Conservation (phyloP, 2,797 vertebrate species). For the Dendrocincla tyrannina region DNA sequence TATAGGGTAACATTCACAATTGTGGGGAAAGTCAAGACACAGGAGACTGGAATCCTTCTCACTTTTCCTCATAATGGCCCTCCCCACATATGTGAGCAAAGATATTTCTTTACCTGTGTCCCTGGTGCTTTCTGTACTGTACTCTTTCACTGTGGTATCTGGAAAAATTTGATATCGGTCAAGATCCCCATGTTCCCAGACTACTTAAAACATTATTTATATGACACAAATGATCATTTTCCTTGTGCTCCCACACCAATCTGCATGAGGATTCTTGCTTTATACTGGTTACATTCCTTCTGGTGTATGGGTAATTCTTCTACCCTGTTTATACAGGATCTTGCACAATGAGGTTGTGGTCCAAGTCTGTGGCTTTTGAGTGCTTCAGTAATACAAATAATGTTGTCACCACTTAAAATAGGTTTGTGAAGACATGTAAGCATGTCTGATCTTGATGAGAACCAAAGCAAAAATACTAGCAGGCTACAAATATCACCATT, state of each 20-base stretch:
- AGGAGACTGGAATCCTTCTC: not conserved
- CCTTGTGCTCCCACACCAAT: not conserved
- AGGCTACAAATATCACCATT: not conserved
- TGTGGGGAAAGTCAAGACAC: not conserved
- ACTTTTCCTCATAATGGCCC: not conserved
- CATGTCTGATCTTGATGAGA: not conserved
- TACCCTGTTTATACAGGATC: conserved; percentile 19
- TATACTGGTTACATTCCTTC: conserved; percentile 16
- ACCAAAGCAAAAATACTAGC: not conserved
- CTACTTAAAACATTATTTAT: not conserved
- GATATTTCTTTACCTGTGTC: not conserved
- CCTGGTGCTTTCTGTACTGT: not conserved
- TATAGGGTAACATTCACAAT: not conserved
- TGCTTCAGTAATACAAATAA: conserved; percentile 24
- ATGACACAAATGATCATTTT: not conserved
- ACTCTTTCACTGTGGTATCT: not conserved
- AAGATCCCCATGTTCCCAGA: not conserved
- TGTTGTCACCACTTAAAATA: conserved; percentile 43
- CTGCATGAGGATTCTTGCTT: not conserved
- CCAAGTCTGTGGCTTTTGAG: conserved; percentile 18
- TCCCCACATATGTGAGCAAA: not conserved
- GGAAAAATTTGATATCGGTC: not conserved
- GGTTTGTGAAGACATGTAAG: not conserved
- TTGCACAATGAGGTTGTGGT: conserved; percentile 32
- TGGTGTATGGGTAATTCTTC: not conserved